Evolutionary conservation across 2,888 invertebrate species (phyloP).

Genomic region (Ophion costatus): DNA sequence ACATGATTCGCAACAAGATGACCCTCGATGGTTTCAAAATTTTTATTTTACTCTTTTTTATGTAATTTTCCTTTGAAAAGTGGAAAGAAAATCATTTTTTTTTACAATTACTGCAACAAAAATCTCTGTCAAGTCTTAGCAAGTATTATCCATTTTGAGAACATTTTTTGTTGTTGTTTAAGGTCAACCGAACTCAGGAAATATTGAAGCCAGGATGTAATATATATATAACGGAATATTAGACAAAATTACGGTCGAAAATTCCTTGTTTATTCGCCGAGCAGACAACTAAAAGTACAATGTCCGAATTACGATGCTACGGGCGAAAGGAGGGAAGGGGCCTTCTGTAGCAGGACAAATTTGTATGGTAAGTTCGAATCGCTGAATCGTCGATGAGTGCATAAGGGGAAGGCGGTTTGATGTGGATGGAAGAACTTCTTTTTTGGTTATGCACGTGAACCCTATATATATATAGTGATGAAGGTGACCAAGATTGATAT

Average conservation of each 20-base stretch:
- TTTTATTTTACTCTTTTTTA: too few species aligned
- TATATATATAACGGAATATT: too few species aligned
- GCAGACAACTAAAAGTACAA: background rate
- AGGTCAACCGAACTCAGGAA: too few species aligned
- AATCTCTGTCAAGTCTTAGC: too few species aligned
- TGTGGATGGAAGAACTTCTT: background rate
- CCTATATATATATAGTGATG: background rate
- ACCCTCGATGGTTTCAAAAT: too few species aligned
- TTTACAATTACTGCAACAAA: too few species aligned
- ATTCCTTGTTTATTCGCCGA: background rate
- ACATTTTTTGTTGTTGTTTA: too few species aligned
- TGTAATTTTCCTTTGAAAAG: too few species aligned
- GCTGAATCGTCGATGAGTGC: background rate
- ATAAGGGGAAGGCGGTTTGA: background rate
- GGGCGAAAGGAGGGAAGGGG: background rate
- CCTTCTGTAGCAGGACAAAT: background rate
- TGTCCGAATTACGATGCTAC: conserved; percentile 19
- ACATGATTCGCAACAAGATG: too few species aligned
- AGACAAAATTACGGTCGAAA: background rate
- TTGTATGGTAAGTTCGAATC: background rate
- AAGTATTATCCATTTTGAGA: too few species aligned
- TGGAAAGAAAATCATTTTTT: too few species aligned
- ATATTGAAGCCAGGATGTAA: too few species aligned
- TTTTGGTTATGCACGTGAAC: background rate
- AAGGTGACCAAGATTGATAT: background rate